Conservation (phyloP, 1,140 invertebrate genomes). For the Trigoniulus corallinus region DNA sequence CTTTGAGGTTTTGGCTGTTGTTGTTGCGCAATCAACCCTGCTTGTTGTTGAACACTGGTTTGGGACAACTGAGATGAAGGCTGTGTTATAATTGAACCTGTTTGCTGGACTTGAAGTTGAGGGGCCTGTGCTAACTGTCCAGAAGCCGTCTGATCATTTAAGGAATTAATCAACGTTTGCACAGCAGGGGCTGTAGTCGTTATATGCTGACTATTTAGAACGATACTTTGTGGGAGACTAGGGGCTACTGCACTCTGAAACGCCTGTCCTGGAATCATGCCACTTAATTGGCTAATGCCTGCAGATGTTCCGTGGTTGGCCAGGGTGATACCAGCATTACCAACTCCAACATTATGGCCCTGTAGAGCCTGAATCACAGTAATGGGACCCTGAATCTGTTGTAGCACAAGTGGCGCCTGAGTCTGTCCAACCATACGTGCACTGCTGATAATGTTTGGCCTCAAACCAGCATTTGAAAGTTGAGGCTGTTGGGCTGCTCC, state of each 20-base stretch:
- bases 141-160: background rate
- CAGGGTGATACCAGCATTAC: background rate
- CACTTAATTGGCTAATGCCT: background rate
- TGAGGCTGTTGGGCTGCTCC: too few relatives aligned
- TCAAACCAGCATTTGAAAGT: background rate
- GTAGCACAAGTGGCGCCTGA: background rate
- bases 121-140: background rate
- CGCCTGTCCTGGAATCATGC: too few relatives aligned
- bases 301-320: background rate
- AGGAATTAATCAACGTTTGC: background rate
- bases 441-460: background rate
- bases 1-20: background rate
- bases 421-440: background rate
- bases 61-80: background rate
- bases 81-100: too few relatives aligned
- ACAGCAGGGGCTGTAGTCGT: background rate
- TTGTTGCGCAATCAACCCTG: background rate
- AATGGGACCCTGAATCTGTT: background rate
- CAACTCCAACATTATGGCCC: background rate
- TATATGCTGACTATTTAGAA: background rate
- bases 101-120: background rate
- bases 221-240: background rate
- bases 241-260: background rate
- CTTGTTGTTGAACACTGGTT: background rate
- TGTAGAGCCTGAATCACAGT: background rate